Evolutionary conservation across 2,113 vertebrate species (phyloP).

Genomic region (Trematomus loennbergii): DNA sequence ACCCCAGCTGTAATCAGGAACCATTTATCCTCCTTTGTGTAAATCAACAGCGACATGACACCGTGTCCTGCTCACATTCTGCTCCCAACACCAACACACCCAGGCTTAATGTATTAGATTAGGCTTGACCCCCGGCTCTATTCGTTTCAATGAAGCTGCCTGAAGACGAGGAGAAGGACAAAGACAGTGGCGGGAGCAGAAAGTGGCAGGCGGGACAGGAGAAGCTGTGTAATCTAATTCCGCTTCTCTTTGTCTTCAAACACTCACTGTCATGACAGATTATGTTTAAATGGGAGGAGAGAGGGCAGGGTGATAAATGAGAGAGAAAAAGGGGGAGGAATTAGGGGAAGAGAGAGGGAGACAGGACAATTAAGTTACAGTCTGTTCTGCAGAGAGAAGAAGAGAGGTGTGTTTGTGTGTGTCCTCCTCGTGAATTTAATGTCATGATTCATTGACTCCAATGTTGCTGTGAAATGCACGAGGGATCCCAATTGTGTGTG

Average conservation of each 20-base stretch:
- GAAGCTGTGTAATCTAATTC: slow-evolving; percentile 64
- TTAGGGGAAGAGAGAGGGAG: slow-evolving; percentile 13
- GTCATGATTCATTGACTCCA: slow-evolving; percentile 86
- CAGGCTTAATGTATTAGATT: slow-evolving; percentile 35
- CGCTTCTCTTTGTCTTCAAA: slow-evolving; percentile 65
- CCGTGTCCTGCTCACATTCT: slow-evolving; percentile 63
- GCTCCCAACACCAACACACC: slow-evolving; percentile 14
- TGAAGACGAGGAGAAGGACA: slow-evolving; percentile 18
- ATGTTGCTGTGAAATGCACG: slow-evolving; percentile 62
- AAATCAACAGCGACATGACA: slow-evolving; percentile 56
- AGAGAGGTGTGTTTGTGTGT: slow-evolving; percentile 42
- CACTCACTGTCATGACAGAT: slow-evolving; percentile 51
- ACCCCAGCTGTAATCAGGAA: slow-evolving; percentile 38
- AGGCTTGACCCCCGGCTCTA: slow-evolving; percentile 70
- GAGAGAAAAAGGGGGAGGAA: not conserved
- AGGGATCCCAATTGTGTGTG: slow-evolving; percentile 25
- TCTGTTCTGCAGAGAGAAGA: slow-evolving; percentile 41
- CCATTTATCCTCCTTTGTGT: slow-evolving; percentile 61
- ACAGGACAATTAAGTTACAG: slow-evolving; percentile 52
- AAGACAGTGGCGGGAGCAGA: slow-evolving; percentile 24
- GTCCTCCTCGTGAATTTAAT: slow-evolving; percentile 84
- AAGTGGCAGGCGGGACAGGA: slow-evolving; percentile 33
- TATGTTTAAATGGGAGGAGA: slow-evolving; percentile 27
- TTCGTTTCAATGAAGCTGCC: slow-evolving; percentile 82
- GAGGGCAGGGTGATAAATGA: slow-evolving; percentile 55